Evolutionary conservation across 1,140 invertebrate genomes (phyloP).

Genomic region (Pachyrhynchus sulphureomaculatus): DNA sequence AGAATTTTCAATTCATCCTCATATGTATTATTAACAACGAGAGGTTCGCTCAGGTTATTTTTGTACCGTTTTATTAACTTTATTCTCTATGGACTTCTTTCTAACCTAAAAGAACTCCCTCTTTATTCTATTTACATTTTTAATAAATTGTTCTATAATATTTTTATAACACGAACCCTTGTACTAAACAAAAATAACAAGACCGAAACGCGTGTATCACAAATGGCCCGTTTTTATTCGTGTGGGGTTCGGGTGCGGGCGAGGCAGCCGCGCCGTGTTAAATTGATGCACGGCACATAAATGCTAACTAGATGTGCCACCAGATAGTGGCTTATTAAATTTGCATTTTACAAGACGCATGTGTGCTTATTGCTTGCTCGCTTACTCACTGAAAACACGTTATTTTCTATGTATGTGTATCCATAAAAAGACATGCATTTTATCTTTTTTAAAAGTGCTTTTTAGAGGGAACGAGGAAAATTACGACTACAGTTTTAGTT

Average conservation of each 20-base stretch:
- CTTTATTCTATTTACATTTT: too few species aligned
- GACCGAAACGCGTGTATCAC: background rate
- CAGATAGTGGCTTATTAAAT: slow-evolving; percentile 5
- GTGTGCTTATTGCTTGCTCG: slow-evolving; percentile 5
- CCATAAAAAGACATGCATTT: background rate
- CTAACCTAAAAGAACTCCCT: too few species aligned
- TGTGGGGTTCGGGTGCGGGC: background rate
- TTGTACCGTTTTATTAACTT: too few species aligned
- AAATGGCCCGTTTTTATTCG: slow-evolving; percentile 5
- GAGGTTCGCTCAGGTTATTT: too few species aligned
- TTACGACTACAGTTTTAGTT: too few species aligned
- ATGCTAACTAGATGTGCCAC: slow-evolving; percentile 5
- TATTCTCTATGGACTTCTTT: too few species aligned
- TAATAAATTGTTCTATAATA: too few species aligned
- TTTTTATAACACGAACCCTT: background rate
- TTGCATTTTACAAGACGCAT: slow-evolving; percentile 7
- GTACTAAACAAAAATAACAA: slow-evolving; percentile 1
- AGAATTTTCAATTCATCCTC: too few species aligned
- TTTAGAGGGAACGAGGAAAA: too few species aligned
- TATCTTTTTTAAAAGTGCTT: too few species aligned
- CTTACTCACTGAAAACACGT: background rate
- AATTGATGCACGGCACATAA: slow-evolving; percentile 6
- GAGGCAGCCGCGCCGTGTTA: background rate
- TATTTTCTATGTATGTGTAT: slow-evolving; percentile 6
- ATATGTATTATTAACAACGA: too few species aligned